phyloP scores from a whole-genome alignment of 2,797 vertebrate genomes.

The Thripadectes ignobilis region DNA sequence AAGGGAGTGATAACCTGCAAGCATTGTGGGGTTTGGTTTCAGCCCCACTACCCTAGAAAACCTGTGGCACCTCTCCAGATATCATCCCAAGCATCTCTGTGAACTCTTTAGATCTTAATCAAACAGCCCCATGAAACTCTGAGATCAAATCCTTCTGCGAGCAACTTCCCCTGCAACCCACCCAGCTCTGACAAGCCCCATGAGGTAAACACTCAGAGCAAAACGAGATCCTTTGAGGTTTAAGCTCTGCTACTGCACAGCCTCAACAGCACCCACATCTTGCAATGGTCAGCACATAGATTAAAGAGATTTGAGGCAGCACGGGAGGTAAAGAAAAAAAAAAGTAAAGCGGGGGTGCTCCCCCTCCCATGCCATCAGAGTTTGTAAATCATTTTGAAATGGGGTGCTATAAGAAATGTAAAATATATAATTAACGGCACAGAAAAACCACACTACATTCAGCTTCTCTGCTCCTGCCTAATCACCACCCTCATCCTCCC shows the following conservation, averaged over 20 bases:
- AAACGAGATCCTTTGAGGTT: not conserved
- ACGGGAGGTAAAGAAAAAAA: not conserved
- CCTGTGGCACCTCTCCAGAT: not conserved
- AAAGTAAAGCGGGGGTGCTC: not conserved
- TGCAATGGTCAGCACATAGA: not conserved
- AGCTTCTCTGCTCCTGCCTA: conserved; percentile 9
- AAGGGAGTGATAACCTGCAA: not conserved
- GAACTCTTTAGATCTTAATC: not conserved
- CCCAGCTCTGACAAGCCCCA: not conserved
- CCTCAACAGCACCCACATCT: not conserved
- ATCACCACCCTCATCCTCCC: not conserved
- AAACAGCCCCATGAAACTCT: not conserved
- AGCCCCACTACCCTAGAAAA: not conserved
- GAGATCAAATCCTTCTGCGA: not conserved
- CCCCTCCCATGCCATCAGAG: not conserved
- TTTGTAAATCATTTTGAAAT: conserved; percentile 40
- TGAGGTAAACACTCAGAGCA: not conserved
- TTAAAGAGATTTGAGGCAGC: not conserved
- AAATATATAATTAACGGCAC: conserved; percentile 34
- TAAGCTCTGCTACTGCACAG: not conserved
- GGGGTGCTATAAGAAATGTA: conserved; percentile 11
- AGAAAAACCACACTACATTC: not conserved
- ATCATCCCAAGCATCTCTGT: not conserved
- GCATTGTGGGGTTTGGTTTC: not conserved
- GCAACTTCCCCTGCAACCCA: not conserved